A percentile compares a stretch with the other conserved stretches of the same genome.
These are phyloP conservation scores for Clavelina lepadiformis DNA, from an alignment of 23 tunicate genomes.

Conservation along the genomic window DNA sequence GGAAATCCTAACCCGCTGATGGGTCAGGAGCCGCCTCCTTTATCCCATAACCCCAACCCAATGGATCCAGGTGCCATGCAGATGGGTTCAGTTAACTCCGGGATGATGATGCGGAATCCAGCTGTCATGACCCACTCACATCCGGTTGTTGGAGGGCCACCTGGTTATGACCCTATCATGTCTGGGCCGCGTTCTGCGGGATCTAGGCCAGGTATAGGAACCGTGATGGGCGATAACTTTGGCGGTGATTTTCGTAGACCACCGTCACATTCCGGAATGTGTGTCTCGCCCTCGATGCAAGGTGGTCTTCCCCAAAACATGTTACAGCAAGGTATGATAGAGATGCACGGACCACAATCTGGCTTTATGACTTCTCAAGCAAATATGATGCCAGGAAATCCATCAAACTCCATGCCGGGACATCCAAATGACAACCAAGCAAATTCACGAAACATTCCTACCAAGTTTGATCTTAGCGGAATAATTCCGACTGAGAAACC, in stretches of 20 bases:
- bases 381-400: slow-evolving; percentile 22
- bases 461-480: slow-evolving; percentile 62
- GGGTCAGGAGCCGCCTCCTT: slow-evolving; percentile 59
- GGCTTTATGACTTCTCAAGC: slow-evolving; percentile 14
- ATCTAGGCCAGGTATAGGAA: slow-evolving; percentile 29
- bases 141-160: slow-evolving; percentile 28
- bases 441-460: slow-evolving; percentile 10
- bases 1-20: slow-evolving; percentile 38
- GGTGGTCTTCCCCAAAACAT: slow-evolving; percentile 8
- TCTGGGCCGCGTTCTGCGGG: slow-evolving; percentile 41
- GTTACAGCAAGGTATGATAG: slow-evolving; percentile 43
- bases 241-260: slow-evolving; percentile 33
- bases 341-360: slow-evolving; percentile 30
- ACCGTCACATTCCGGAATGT: slow-evolving; percentile 55
- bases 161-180: slow-evolving; percentile 43
- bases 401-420: slow-evolving; percentile 15
- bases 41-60: slow-evolving; percentile 31
- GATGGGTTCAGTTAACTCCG: background rate
- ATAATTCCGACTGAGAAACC: slow-evolving; percentile 84
- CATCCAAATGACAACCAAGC: slow-evolving; percentile 5
- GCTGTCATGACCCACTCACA: slow-evolving; percentile 14
- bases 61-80: slow-evolving; percentile 20
- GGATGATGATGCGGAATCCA: background rate
- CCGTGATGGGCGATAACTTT: slow-evolving; percentile 28
- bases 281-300: slow-evolving; percentile 40